Evolutionary conservation across 2,888 invertebrate species (phyloP).

Genomic region (Rosalia funebris): DNA sequence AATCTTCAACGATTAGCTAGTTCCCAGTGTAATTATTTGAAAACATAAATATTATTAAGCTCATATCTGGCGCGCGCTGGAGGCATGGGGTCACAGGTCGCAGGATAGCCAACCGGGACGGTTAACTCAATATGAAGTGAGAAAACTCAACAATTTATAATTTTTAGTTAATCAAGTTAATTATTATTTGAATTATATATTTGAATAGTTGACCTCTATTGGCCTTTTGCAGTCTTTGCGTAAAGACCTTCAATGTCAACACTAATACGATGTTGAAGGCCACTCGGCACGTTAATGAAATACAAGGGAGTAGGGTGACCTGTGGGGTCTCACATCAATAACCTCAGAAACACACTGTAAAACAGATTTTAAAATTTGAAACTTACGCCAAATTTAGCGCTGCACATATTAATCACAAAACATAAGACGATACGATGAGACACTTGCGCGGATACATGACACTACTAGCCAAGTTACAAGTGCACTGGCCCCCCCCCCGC

Average conservation of each 20-base stretch:
- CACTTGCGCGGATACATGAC: conserved; percentile 65
- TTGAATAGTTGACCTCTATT: conserved; percentile 64
- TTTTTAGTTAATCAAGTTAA: conserved; percentile 36
- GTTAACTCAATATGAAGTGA: conserved; percentile 24
- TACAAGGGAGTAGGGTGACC: conserved; percentile 36
- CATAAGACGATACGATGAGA: conserved; percentile 62
- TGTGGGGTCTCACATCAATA: conserved; percentile 39
- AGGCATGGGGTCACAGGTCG: conserved; percentile 57
- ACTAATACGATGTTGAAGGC: conserved; percentile 64
- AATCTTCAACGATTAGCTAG: conserved; percentile 14
- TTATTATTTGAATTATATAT: conserved; percentile 43
- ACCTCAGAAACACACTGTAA: conserved; percentile 21
- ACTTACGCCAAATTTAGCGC: conserved; percentile 61
- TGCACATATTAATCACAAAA: conserved; percentile 62
- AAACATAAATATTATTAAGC: conserved; percentile 45
- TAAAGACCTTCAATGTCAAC: conserved; percentile 65
- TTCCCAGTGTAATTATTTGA: conserved; percentile 25
- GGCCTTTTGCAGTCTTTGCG: conserved; percentile 65
- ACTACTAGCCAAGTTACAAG: conserved; percentile 66
- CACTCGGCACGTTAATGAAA: conserved; percentile 61
- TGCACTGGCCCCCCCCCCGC: conserved; percentile 62
- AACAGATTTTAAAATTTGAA: conserved; percentile 41
- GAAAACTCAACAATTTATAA: conserved; percentile 9
- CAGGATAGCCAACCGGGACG: conserved; percentile 46
- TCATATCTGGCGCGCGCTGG: conserved; percentile 51